phyloP scores from a whole-genome alignment of 2,113 vertebrate genomes.

The Hemicordylus capensis region DNA sequence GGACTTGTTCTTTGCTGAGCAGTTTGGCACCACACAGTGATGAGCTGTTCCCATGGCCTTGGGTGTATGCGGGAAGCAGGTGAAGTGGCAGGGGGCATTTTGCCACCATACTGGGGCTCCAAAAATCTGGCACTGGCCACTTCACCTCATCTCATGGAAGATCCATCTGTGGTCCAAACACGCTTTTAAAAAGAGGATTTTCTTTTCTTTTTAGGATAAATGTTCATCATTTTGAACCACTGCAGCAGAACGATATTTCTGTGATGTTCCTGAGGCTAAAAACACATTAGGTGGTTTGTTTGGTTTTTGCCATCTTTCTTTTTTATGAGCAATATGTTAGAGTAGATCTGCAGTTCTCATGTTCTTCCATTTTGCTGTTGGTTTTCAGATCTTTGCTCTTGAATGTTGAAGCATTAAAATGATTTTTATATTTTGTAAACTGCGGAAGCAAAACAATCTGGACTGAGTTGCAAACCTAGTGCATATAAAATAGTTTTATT shows the following conservation, averaged over 20 bases:
- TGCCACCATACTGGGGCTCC: too few relatives aligned
- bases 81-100: too few relatives aligned
- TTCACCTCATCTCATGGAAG: too few relatives aligned
- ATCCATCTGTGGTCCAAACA: too few relatives aligned
- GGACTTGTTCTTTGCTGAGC: too few relatives aligned
- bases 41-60: too few relatives aligned
- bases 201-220: neutral
- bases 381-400: slow-evolving; percentile 9
- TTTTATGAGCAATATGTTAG: neutral
- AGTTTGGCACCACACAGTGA: too few relatives aligned
- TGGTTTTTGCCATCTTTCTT: neutral
- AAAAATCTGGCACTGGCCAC: too few relatives aligned
- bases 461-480: slow-evolving; percentile 37
- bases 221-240: neutral
- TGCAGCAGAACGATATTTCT: neutral
- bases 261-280: neutral
- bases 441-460: slow-evolving; percentile 36
- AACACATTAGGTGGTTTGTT: neutral
- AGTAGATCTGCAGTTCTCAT: neutral
- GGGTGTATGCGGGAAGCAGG: too few relatives aligned
- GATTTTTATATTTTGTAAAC: slow-evolving; percentile 18
- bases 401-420: slow-evolving; percentile 11
- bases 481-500: neutral
- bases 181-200: neutral
- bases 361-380: slow-evolving; percentile 39